A percentile compares a stretch with the other conserved stretches of the same genome.
phyloP scores from a whole-genome alignment of 2,113 vertebrate species.

The Oncorhynchus tshawytscha region DNA sequence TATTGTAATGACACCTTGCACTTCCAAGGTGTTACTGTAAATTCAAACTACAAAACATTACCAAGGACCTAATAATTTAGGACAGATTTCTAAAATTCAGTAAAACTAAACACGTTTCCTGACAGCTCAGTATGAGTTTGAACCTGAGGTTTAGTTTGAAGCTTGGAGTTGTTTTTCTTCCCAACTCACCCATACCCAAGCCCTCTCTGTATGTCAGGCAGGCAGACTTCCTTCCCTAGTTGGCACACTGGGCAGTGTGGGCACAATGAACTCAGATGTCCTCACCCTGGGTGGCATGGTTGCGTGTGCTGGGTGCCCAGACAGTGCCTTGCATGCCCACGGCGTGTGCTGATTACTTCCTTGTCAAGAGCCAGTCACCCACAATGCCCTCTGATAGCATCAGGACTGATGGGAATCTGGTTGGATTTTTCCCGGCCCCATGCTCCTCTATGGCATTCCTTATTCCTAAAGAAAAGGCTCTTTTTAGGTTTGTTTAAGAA shows the following conservation, averaged over 20 bases:
- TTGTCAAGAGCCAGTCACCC: slow-evolving; percentile 33
- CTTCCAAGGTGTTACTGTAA: too few relatives aligned
- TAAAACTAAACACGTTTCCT: too few relatives aligned
- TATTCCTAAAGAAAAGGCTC: not conserved
- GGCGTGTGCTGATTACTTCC: slow-evolving; percentile 23
- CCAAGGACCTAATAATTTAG: too few relatives aligned
- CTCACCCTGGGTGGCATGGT: slow-evolving; percentile 39
- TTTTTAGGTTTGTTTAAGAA: not conserved
- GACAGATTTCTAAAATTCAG: too few relatives aligned
- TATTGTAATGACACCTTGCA: too few relatives aligned
- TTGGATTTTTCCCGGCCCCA: not conserved
- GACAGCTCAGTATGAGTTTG: too few relatives aligned
- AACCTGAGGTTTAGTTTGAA: too few relatives aligned
- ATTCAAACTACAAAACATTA: too few relatives aligned
- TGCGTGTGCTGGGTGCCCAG: not conserved
- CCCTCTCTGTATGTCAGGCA: too few relatives aligned
- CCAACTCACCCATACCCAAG: too few relatives aligned
- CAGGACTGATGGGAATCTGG: slow-evolving; percentile 24
- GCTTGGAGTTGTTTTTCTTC: too few relatives aligned
- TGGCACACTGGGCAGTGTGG: not conserved
- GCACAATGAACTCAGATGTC: slow-evolving; percentile 18
- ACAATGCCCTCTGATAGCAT: slow-evolving; percentile 5
- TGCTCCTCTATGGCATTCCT: slow-evolving; percentile 3
- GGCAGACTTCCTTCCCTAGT: too few relatives aligned
- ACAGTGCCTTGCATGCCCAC: slow-evolving; percentile 6